These are phyloP conservation scores for Picus viridis DNA, from an alignment of 2,797 vertebrate species.

Conservation along the genomic window DNA sequence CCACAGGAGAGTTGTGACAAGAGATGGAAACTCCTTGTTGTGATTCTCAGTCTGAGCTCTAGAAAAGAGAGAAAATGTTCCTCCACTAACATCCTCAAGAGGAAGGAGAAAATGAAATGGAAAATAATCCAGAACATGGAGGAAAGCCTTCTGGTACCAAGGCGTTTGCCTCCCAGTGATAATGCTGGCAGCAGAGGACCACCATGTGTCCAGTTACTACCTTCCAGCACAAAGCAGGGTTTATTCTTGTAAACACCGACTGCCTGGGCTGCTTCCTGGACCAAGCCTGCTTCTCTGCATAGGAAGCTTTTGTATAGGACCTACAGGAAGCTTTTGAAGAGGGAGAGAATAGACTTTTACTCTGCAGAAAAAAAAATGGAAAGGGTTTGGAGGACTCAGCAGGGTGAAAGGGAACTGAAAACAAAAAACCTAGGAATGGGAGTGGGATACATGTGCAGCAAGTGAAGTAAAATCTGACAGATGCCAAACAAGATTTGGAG, in stretches of 20 bases:
- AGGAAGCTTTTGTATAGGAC: conserved; percentile 12
- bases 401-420: neutral
- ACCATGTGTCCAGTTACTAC: neutral
- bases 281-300: neutral
- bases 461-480: neutral
- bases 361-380: neutral
- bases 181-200: conserved; percentile 5
- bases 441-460: neutral
- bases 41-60: neutral
- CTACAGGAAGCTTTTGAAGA: conserved; percentile 43
- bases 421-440: neutral
- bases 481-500: neutral
- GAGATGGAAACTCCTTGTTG: neutral
- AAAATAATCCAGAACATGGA: neutral
- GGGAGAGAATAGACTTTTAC: conserved; percentile 4
- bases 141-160: neutral
- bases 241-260: conserved; percentile 12
- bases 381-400: neutral
- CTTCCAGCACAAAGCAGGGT: neutral
- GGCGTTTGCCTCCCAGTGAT: neutral
- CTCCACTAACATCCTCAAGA: neutral
- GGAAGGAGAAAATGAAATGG: fast-evolving
- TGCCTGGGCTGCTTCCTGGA: conserved; percentile 15
- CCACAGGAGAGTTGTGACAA: neutral
- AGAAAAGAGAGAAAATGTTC: neutral